Evolutionary conservation across 2,888 invertebrate species (phyloP).

Genomic region (Ceratothoa steindachneri): DNA sequence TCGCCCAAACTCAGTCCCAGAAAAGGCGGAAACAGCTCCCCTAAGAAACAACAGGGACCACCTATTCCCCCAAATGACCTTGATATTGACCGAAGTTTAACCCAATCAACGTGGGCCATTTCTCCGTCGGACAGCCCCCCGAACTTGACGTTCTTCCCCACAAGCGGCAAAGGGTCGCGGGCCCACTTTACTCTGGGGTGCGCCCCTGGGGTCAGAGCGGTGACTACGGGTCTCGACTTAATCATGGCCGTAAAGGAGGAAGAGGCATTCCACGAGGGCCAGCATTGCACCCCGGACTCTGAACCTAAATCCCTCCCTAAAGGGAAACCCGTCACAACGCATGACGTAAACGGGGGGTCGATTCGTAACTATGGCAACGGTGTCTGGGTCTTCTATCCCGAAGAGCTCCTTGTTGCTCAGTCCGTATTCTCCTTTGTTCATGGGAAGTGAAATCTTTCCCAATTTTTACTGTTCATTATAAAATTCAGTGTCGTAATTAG

Average conservation of each 20-base stretch:
- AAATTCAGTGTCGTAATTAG: too few relatives aligned
- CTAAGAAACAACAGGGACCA: background rate
- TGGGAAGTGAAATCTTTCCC: too few relatives aligned
- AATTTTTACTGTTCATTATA: too few relatives aligned
- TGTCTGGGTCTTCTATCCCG: slow-evolving; percentile 50
- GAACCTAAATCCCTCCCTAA: background rate
- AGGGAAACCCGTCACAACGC: slow-evolving; percentile 32
- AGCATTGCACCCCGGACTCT: background rate
- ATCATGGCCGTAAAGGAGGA: slow-evolving; percentile 49
- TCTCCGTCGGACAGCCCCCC: background rate
- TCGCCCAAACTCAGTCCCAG: background rate
- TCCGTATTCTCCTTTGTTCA: background rate
- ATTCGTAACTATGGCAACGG: slow-evolving; percentile 50
- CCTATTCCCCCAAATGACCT: background rate
- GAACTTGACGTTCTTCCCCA: slow-evolving; percentile 35
- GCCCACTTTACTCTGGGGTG: slow-evolving; percentile 51
- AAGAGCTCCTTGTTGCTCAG: background rate
- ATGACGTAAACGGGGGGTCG: slow-evolving; percentile 48
- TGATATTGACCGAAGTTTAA: background rate
- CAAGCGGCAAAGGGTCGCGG: slow-evolving; percentile 47
- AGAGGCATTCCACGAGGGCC: slow-evolving; percentile 13
- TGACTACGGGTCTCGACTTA: slow-evolving; percentile 50
- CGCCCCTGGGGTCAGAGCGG: slow-evolving; percentile 49
- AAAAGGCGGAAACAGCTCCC: background rate
- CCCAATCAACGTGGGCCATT: background rate